Evolutionary conservation across 1,140 invertebrate genomes (phyloP).

Genomic region (Philaenus spumarius): DNA sequence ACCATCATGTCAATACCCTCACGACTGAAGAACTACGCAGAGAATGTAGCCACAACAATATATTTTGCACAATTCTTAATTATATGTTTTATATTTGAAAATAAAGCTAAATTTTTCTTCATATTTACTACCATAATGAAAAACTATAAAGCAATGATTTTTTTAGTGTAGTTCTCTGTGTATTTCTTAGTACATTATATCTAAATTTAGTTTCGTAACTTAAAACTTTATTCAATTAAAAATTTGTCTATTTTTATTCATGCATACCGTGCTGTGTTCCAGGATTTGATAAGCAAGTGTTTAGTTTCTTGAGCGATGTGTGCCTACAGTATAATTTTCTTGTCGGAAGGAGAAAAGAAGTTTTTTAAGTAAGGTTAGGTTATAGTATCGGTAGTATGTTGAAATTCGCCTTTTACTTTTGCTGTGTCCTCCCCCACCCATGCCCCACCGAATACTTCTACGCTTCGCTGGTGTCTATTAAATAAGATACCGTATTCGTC

Average conservation of each 20-base stretch:
- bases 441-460: slow-evolving; percentile 11
- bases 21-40: too few species aligned
- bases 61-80: too few species aligned
- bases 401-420: not conserved
- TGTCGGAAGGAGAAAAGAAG: not conserved
- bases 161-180: too few species aligned
- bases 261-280: not conserved
- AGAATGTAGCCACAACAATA: too few species aligned
- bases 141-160: too few species aligned
- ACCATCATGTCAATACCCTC: slow-evolving; percentile 1
- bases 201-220: too few species aligned
- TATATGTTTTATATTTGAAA: too few species aligned
- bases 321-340: not conserved
- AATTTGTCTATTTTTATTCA: not conserved
- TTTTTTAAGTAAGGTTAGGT: not conserved
- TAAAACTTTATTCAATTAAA: not conserved
- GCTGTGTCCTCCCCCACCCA: not conserved
- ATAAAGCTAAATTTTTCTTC: too few species aligned
- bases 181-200: too few species aligned
- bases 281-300: not conserved
- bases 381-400: not conserved
- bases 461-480: slow-evolving; percentile 13
- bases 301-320: not conserved
- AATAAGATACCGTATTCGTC: slow-evolving; percentile 11
- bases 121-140: too few species aligned